These are phyloP conservation scores for Zaprionus davidi DNA, from an alignment of 1,140 invertebrate genomes.

Conservation along the genomic window DNA sequence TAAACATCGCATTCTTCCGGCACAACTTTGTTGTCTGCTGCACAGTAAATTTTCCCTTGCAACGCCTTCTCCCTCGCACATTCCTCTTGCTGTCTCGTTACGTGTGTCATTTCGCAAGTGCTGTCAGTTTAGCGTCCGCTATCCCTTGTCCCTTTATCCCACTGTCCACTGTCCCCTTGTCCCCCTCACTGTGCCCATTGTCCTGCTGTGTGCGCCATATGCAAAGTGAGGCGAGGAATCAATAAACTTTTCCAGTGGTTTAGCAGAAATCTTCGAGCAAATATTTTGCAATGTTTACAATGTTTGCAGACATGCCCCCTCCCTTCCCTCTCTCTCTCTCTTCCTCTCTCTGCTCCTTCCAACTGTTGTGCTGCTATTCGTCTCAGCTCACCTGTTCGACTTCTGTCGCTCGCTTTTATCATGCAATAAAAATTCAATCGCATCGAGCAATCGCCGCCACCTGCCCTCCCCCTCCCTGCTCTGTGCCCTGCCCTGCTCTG, in stretches of 20 bases:
- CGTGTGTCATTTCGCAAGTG: conserved; percentile 75
- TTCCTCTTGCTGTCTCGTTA: conserved; percentile 45
- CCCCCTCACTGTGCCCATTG: background rate
- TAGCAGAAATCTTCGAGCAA: conserved; percentile 72
- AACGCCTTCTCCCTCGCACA: background rate
- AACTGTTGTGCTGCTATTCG: background rate
- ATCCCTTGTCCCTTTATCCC: background rate
- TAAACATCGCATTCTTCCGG: background rate
- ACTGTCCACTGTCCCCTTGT: background rate
- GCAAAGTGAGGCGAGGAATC: conserved; percentile 50
- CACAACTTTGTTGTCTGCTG: conserved; percentile 1
- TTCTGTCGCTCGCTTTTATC: conserved; percentile 65
- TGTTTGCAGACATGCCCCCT: conserved; percentile 37
- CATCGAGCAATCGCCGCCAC: conserved; percentile 37
- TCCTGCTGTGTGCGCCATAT: conserved; percentile 36
- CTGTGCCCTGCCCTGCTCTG: background rate
- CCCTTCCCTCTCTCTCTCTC: background rate
- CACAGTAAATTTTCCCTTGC: conserved; percentile 15
- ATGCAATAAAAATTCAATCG: conserved; percentile 81
- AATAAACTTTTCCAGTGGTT: conserved; percentile 70
- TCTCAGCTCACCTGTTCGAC: conserved; percentile 34
- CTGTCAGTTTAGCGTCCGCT: conserved; percentile 63
- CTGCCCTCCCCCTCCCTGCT: background rate
- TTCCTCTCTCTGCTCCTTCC: background rate
- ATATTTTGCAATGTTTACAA: conserved; percentile 81